Percentiles rank a stretch among this genome's conserved stretches.
Evolutionary conservation across 2,888 invertebrate species (phyloP).

Genomic region (Leptinotarsa rubiginosa): DNA sequence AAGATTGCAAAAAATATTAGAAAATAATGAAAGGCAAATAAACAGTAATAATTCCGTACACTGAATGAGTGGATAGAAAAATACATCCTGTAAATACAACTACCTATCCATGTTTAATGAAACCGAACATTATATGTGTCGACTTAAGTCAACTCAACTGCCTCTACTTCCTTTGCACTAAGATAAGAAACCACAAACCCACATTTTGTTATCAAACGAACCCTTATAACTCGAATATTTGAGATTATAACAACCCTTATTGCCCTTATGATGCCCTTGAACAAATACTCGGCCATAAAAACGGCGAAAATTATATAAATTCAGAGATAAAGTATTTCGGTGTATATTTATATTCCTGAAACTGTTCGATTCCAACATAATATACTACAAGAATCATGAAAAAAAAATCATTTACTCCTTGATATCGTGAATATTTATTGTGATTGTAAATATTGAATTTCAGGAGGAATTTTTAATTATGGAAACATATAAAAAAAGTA

Average conservation of each 20-base stretch:
- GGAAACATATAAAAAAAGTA: too few relatives aligned
- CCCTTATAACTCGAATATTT: slow-evolving; percentile 29
- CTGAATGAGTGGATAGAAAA: background rate
- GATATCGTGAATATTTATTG: too few relatives aligned
- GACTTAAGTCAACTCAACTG: slow-evolving; percentile 39
- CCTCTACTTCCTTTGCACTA: slow-evolving; percentile 34
- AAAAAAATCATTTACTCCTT: too few relatives aligned
- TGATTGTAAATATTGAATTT: too few relatives aligned
- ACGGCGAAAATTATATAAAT: slow-evolving; percentile 24
- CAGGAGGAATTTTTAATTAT: too few relatives aligned
- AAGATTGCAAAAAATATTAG: background rate
- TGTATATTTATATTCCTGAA: background rate
- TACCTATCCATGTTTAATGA: slow-evolving; percentile 30
- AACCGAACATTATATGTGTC: slow-evolving; percentile 29
- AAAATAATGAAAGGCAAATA: background rate
- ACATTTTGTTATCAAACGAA: slow-evolving; percentile 37
- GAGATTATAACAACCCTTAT: slow-evolving; percentile 34
- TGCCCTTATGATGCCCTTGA: slow-evolving; percentile 25
- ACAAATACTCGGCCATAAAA: slow-evolving; percentile 31
- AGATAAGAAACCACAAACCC: slow-evolving; percentile 42
- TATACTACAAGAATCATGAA: too few relatives aligned
- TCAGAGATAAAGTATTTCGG: background rate
- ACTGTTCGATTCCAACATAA: too few relatives aligned
- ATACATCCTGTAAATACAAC: slow-evolving; percentile 16
- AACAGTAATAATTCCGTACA: background rate